Evolutionary conservation across 2,888 invertebrate genomes (phyloP), one percentile per base, ranked within the genome.

Genomic region (Uropetala carovei): DNA sequence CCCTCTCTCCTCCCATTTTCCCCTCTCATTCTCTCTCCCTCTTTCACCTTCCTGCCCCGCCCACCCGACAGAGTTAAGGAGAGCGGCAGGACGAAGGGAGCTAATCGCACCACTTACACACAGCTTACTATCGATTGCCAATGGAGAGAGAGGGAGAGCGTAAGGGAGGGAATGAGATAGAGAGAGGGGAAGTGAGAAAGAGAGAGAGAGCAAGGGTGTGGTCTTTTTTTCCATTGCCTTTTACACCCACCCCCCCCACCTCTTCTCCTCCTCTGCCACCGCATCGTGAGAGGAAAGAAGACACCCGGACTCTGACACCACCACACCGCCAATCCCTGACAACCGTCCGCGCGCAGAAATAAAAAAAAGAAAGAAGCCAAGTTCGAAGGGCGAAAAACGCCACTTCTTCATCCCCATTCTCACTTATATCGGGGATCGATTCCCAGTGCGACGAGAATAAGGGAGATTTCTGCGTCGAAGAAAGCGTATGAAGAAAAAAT

Each of bases 361-460:
- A 83, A 83, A 83, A 56, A 57, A 83, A 83, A 83, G 56, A 56
- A 57, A 83, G 5, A 83, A 83, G 57, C n/a, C 43, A 57, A 57
- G 83, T 57, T 57, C 43, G 60, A 64, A 13, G 64, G 59, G 60
- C 64, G 64, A 89, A 64, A 85, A 89, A 89, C 43, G 89, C 89
- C 59, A 43, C 89, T 64, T 56, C n/a, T 64, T 86, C 60, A 86
- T 64, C 68, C 83, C 43, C 83, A 10, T 57, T n/a, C 18, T 27
- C 89, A 89, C 89, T 89, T 89, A 89, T 89, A 89, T 89, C 89
- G 89, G 68, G 89, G 89, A 89, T 89, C 89, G 89, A 89, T 89
- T 22, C 89, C n/a, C 11, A 11, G 89, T n/a, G 64, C 30, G 43
- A 43, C 89, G 8, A 8, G 43, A 18, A 14, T n/a, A 18, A 64